Evolutionary conservation across 2,888 invertebrate species (phyloP).

Genomic region (Macrosiphum euphorbiae): DNA sequence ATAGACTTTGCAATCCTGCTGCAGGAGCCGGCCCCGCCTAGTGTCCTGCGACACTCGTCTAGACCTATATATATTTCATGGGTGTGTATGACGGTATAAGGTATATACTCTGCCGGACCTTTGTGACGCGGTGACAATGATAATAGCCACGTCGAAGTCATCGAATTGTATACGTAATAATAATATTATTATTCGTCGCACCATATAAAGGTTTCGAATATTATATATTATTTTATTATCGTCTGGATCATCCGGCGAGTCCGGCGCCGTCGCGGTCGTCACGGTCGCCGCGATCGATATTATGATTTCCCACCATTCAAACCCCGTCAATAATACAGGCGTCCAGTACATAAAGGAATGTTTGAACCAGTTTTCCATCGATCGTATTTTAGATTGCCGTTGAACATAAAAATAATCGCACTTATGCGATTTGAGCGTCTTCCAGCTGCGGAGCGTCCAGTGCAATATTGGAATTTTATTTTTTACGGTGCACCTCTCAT

Average conservation of each 20-base stretch:
- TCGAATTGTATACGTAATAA: neutral
- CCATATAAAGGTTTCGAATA: neutral
- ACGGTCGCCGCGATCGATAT: neutral
- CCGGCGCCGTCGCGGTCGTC: neutral
- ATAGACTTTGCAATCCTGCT: neutral
- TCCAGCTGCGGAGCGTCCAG: neutral
- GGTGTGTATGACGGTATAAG: neutral
- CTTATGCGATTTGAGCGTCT: neutral
- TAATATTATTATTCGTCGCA: neutral
- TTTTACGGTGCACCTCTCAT: neutral
- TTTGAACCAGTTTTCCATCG: constrained; percentile 44
- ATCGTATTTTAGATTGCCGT: constrained; percentile 25
- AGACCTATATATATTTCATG: neutral
- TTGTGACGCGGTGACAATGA: neutral
- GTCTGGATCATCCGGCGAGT: constrained; percentile 21
- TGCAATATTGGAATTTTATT: neutral
- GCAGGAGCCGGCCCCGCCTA: neutral
- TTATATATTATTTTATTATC: constrained; percentile 7
- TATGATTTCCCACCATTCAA: neutral
- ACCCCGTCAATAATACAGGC: neutral
- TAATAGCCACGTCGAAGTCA: neutral
- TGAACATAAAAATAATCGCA: neutral
- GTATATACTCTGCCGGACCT: neutral
- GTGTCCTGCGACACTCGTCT: neutral
- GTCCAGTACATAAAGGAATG: neutral